A percentile compares a stretch with the other conserved stretches of the same genome.
phyloP scores from a whole-genome alignment of 2,797 vertebrate species.

The Bryconaethiops microstoma region DNA sequence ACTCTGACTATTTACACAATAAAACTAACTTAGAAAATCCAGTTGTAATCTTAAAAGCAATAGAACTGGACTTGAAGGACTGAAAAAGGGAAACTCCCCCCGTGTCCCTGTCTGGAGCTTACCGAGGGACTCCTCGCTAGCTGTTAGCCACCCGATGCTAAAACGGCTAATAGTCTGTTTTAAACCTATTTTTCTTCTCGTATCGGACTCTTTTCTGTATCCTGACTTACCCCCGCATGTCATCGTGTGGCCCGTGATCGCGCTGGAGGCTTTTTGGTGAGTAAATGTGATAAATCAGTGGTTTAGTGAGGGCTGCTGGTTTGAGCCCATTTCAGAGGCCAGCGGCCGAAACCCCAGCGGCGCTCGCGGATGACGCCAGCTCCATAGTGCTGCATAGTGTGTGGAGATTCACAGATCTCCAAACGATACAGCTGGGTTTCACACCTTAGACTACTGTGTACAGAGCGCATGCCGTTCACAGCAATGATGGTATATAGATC shows the following conservation, averaged over 20 bases:
- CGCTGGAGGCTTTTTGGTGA: conserved; percentile 43
- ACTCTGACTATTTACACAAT: neutral
- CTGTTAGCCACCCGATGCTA: conserved; percentile 58
- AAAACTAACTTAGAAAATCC: neutral
- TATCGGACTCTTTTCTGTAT: neutral
- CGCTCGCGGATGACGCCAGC: conserved; percentile 80
- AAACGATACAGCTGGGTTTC: neutral
- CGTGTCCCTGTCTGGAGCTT: conserved; percentile 40
- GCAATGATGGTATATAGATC: neutral
- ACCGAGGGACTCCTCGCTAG: conserved; percentile 63
- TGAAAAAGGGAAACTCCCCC: neutral
- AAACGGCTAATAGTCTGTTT: conserved; percentile 52
- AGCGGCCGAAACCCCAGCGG: conserved; percentile 69
- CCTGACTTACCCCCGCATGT: conserved; percentile 75
- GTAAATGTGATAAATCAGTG: conserved; percentile 61
- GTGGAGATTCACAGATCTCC: neutral
- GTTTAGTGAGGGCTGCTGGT: conserved; percentile 75
- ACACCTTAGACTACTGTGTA: no score
- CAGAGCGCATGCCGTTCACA: neutral
- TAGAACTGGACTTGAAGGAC: neutral
- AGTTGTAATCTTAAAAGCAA: neutral
- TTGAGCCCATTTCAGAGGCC: conserved; percentile 81
- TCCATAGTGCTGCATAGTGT: neutral
- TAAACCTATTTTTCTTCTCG: neutral
- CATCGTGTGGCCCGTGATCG: conserved; percentile 71